These are phyloP conservation scores for Scyliorhinus canicula DNA, from an alignment of 2,797 vertebrate species.

Conservation along the genomic window DNA sequence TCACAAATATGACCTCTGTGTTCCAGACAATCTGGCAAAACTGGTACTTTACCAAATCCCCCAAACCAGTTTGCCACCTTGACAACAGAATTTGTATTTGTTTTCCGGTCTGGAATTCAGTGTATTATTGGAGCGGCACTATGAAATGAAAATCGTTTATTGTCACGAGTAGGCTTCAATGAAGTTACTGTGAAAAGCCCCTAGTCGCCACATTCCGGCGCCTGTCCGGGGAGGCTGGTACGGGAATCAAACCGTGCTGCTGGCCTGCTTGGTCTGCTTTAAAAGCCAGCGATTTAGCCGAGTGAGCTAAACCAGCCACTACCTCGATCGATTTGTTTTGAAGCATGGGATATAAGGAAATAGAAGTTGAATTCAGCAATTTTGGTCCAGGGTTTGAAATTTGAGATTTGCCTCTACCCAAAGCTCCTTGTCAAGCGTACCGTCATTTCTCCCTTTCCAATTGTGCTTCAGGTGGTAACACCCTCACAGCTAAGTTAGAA, in stretches of 20 bases:
- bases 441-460: background rate
- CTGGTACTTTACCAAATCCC: background rate
- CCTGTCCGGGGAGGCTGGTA: no score
- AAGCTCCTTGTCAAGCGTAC: background rate
- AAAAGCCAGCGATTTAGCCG: no score
- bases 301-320: no score
- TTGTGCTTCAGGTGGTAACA: background rate
- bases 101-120: background rate
- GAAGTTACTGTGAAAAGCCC: no score
- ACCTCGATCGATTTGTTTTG: background rate
- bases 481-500: background rate
- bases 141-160: no score
- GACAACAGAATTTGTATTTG: background rate
- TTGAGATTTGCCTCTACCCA: background rate
- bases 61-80: background rate
- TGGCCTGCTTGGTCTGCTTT: no score
- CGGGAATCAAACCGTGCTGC: no score
- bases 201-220: no score
- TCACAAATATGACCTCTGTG: background rate
- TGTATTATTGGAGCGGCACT: no score
- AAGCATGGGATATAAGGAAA: background rate
- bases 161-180: no score
- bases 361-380: background rate
- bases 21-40: background rate
- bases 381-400: background rate